Percentiles rank a stretch among this genome's conserved stretches.
Conservation (phyloP, 2,888 invertebrate species). For the Parnassius apollo region DNA sequence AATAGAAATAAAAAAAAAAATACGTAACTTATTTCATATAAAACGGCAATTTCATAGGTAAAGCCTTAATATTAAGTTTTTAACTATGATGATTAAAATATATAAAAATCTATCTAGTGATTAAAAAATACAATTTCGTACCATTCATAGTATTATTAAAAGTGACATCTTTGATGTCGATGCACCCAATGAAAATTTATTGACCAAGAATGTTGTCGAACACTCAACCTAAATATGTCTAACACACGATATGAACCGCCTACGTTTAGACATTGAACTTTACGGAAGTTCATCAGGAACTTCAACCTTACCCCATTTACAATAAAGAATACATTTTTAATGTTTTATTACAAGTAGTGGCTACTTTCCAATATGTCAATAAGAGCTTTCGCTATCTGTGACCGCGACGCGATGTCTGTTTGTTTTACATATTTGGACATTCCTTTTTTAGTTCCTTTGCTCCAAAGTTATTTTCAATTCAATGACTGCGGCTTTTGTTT, state of each 20-base stretch:
- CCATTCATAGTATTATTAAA: neutral
- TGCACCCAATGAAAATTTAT: slow-evolving; percentile 37
- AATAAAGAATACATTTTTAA: slow-evolving; percentile 43
- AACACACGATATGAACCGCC: slow-evolving; percentile 61
- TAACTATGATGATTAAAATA: too few species aligned
- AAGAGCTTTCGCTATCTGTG: slow-evolving; percentile 79
- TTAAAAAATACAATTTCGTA: too few species aligned
- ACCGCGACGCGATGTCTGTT: slow-evolving; percentile 64
- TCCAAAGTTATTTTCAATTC: slow-evolving; percentile 7
- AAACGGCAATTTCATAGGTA: too few species aligned
- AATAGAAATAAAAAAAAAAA: too few species aligned
- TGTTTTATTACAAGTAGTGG: slow-evolving; percentile 35
- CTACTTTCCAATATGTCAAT: slow-evolving; percentile 78
- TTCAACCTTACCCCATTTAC: slow-evolving; percentile 33
- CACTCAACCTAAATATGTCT: slow-evolving; percentile 70
- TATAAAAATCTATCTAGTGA: too few species aligned
- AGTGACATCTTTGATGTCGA: slow-evolving; percentile 9
- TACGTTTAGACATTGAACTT: slow-evolving; percentile 43
- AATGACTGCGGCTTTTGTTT: neutral
- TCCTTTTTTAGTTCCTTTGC: slow-evolving; percentile 44
- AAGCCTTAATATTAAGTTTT: too few species aligned
- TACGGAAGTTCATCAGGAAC: slow-evolving; percentile 28
- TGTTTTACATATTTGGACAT: slow-evolving; percentile 67
- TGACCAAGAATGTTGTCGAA: slow-evolving; percentile 46
- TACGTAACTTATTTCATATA: too few species aligned